Evolutionary conservation across 1,140 invertebrate species (phyloP), one percentile per base, ranked within the genome.

Genomic region (Vanessa atalanta): DNA sequence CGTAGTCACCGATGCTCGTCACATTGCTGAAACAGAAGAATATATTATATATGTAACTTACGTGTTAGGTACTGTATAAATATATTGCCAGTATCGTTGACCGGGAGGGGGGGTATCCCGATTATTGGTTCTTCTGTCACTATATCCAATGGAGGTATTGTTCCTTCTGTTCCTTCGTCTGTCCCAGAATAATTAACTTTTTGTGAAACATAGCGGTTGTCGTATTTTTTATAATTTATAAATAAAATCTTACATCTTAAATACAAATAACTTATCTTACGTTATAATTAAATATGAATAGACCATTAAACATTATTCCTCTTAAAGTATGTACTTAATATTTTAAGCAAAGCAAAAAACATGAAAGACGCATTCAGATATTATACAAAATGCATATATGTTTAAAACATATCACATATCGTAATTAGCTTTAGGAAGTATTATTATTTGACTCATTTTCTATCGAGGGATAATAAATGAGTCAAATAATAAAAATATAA

Each of bases 31-130:
- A 83, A 85, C 51, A 53, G 51, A 78, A 85, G 26, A 69, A 70
- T n/a, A 1, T 31, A 53, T 53, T 53, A 53, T 60, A 8, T 60
- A 26, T 75, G 55, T 47, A 66, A 92, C 90, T 92, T 90, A 92
- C 90, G 90, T 87, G 90, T 92, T 16, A 92, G 77, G 70, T 90
- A 92, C 78, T 84, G 83, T 83, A 92, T 92, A 86, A 84, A 89
- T 79, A 89, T 81, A 75, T 84, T 84, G 64, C 79, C 80, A 61
- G 88, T 82, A 60, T 88, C 84, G 82, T 90, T 90, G 61, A 88
- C 79, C 12, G 81, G 76, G 47, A 83, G 85, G 6, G 81, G 76
- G 50, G 83, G 86, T 72, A 86, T 77, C 60, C 78, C 82, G 26
- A 79, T 78, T 7, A 86, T 76, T 31, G 83, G 79, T 55, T 76